Percentiles rank a stretch among this genome's conserved stretches.
phyloP scores from a whole-genome alignment of 2,888 invertebrate species.

The Himalopsyche japonica region DNA sequence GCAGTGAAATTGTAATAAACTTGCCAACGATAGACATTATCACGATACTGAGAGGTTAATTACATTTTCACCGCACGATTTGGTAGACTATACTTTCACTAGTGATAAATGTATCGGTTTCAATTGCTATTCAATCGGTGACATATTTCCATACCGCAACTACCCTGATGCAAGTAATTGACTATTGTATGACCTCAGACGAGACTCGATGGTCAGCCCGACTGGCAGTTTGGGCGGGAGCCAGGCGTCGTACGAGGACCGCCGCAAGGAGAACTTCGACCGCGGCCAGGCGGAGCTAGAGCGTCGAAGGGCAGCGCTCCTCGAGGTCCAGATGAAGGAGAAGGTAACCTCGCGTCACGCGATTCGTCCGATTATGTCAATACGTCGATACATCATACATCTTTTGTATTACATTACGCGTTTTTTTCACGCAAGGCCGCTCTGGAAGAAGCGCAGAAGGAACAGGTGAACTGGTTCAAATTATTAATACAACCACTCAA shows the following conservation, averaged over 20 bases:
- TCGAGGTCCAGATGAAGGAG: constrained; percentile 88
- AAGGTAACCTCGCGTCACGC: constrained; percentile 48
- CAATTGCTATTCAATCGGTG: too few species aligned
- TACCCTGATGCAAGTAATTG: too few species aligned
- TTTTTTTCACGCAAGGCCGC: constrained; percentile 25
- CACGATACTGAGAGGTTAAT: too few species aligned
- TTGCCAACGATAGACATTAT: too few species aligned
- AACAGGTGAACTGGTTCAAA: constrained; percentile 29
- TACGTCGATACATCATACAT: not conserved
- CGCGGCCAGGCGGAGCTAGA: constrained; percentile 98
- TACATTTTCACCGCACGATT: too few species aligned
- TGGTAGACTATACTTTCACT: too few species aligned
- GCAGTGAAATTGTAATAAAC: too few species aligned
- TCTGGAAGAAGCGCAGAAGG: constrained; percentile 37
- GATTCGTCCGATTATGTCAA: not conserved
- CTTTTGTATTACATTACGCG: not conserved
- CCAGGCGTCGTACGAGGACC: constrained; percentile 87
- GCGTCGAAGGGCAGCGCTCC: constrained; percentile 81
- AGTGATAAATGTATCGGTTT: too few species aligned
- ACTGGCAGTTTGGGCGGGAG: constrained; percentile 53
- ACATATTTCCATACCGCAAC: too few species aligned
- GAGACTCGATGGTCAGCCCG: constrained; percentile 53
- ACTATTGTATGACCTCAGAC: constrained; percentile 44
- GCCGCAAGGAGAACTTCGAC: constrained; percentile 95
- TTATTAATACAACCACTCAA: not conserved